Percentiles rank a stretch among this genome's conserved stretches.
phyloP scores from a whole-genome alignment of 2,797 vertebrate species.

The Antrozous pallidus region DNA sequence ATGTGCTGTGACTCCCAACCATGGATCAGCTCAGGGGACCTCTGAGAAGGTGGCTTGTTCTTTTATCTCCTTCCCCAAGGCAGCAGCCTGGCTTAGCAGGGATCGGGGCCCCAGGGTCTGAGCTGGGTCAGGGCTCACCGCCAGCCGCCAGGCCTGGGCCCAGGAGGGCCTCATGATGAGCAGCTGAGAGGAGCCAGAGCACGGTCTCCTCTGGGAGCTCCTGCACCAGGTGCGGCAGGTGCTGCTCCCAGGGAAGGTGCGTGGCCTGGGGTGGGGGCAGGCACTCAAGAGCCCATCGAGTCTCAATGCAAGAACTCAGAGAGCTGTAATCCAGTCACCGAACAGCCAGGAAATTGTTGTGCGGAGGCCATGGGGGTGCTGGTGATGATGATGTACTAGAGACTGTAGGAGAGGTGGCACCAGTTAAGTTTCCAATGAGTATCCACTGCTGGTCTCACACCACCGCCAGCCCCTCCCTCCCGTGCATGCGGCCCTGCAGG shows the following conservation, averaged over 20 bases:
- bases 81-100: neutral
- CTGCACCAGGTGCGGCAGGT: neutral
- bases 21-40: neutral
- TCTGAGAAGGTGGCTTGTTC: neutral
- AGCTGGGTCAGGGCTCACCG: no score
- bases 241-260: rapidly evolving
- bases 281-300: neutral
- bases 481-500: neutral
- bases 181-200: neutral
- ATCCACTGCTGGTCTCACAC: neutral
- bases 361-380: neutral
- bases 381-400: neutral
- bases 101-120: neutral
- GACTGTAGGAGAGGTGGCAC: neutral
- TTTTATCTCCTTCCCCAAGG: neutral
- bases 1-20: neutral
- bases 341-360: neutral
- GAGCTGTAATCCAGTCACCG: neutral
- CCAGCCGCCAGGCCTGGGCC: neutral
- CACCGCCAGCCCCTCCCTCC: neutral
- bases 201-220: neutral
- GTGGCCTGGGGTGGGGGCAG: neutral
- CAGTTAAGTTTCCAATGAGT: neutral
- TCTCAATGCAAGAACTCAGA: neutral
- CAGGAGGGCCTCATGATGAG: neutral